Evolutionary conservation across 2,113 vertebrate species (phyloP).

Genomic region (Numenius arquata): DNA sequence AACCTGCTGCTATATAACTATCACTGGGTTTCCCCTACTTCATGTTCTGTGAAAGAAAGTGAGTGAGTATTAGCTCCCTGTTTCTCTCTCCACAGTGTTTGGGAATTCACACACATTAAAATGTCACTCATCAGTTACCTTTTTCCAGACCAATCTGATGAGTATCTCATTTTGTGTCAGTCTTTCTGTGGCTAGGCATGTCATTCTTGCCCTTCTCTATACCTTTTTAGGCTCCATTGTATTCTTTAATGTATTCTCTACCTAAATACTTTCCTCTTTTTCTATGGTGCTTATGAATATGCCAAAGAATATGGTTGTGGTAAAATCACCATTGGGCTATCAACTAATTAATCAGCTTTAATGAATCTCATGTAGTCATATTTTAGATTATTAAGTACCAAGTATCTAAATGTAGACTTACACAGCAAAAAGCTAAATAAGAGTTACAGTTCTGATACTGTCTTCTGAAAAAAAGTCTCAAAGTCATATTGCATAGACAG

Average conservation of each 20-base stretch:
- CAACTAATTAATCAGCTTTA: neutral
- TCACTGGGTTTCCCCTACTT: neutral
- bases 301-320: neutral
- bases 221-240: neutral
- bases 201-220: neutral
- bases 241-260: neutral
- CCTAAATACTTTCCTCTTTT: neutral
- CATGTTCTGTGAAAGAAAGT: neutral
- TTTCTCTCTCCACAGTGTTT: neutral
- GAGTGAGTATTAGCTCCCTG: neutral
- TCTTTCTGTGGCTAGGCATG: neutral
- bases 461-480: neutral
- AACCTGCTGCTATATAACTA: neutral
- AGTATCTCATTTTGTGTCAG: neutral
- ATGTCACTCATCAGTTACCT: neutral
- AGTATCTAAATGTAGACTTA: neutral
- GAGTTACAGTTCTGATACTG: neutral
- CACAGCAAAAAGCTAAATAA: neutral
- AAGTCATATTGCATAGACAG: neutral
- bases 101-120: neutral
- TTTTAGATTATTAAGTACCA: neutral
- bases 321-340: neutral
- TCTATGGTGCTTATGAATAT: neutral
- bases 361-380: neutral
- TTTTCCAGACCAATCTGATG: neutral